phyloP scores from a whole-genome alignment of 2,888 invertebrate species.

The Exephanes ischioxanthus region DNA sequence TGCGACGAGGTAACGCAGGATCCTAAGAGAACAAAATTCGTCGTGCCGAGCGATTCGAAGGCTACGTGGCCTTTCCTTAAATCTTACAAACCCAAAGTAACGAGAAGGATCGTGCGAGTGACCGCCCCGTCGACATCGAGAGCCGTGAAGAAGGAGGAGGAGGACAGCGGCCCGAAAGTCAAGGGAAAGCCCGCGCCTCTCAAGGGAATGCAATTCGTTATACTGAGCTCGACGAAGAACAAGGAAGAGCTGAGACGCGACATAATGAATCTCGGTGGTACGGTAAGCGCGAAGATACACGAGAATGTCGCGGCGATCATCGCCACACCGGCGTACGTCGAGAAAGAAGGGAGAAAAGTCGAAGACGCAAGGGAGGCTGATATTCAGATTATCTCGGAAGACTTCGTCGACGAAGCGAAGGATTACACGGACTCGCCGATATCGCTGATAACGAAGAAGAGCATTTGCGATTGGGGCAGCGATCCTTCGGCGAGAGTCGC shows the following conservation, averaged over 20 bases:
- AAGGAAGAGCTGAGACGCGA: conserved; percentile 89
- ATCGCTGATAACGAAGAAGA: conserved; percentile 89
- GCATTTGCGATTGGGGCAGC: conserved; percentile 93
- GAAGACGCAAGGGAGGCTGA: conserved; percentile 88
- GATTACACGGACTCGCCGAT: conserved; percentile 88
- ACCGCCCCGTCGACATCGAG: conserved; percentile 85
- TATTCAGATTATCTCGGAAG: conserved; percentile 93
- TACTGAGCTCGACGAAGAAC: conserved; percentile 87
- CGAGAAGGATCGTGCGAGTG: conserved; percentile 87
- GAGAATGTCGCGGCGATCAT: conserved; percentile 91
- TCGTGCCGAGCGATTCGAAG: conserved; percentile 87
- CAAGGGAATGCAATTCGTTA: conserved; percentile 91
- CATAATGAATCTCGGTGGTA: conserved; percentile 92
- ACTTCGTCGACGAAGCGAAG: conserved; percentile 90
- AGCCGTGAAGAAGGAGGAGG: conserved; percentile 86
- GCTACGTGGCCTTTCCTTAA: conserved; percentile 87
- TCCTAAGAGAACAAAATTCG: conserved; percentile 91
- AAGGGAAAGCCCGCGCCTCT: conserved; percentile 89
- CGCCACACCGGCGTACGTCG: conserved; percentile 89
- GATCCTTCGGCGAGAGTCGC: conserved; percentile 87
- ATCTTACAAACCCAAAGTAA: conserved; percentile 87
- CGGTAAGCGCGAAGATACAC: conserved; percentile 88
- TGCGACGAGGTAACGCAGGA: conserved; percentile 91
- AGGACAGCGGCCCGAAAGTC: conserved; percentile 87
- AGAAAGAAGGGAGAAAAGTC: conserved; percentile 89